Conservation (phyloP, 2,797 vertebrate species). For the Brachymystax lenok region DNA sequence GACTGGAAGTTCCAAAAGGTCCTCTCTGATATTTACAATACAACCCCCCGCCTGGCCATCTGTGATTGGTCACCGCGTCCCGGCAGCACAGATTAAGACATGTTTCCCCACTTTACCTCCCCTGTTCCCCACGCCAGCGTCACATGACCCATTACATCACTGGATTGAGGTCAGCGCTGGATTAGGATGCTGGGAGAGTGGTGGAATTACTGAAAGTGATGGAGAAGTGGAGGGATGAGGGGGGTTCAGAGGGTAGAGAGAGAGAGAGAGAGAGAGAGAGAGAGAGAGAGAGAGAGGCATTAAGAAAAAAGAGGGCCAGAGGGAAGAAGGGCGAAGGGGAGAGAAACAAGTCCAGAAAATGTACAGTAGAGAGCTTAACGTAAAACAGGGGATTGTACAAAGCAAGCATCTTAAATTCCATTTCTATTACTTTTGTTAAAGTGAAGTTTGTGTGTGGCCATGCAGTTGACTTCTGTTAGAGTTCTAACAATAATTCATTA, state of each 20-base stretch:
- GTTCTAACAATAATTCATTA: neutral
- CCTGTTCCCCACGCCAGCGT: constrained; percentile 30
- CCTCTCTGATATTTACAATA: neutral
- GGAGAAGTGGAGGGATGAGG: constrained; percentile 31
- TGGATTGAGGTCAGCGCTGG: constrained; percentile 82
- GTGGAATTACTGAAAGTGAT: constrained; percentile 65
- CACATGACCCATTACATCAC: constrained; percentile 83
- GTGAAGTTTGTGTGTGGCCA: no score
- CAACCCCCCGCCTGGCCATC: neutral
- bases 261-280: neutral
- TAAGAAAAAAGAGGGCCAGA: no score
- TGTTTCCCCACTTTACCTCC: neutral
- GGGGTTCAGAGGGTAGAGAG: constrained; percentile 36
- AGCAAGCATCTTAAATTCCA: constrained; percentile 16
- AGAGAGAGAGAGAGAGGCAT: no score
- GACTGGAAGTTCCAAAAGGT: neutral
- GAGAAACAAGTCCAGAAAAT: neutral
- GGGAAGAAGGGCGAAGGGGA: neutral
- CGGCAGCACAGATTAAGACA: constrained; percentile 1
- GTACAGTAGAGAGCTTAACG: constrained; percentile 18
- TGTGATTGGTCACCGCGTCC: neutral
- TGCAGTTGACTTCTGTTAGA: constrained; percentile 15
- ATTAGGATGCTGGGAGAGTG: constrained; percentile 69
- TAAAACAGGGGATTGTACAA: constrained; percentile 45
- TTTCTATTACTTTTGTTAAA: no score